Evolutionary conservation across 1,140 invertebrate species (phyloP).

Genomic region (Lethocerus indicus): DNA sequence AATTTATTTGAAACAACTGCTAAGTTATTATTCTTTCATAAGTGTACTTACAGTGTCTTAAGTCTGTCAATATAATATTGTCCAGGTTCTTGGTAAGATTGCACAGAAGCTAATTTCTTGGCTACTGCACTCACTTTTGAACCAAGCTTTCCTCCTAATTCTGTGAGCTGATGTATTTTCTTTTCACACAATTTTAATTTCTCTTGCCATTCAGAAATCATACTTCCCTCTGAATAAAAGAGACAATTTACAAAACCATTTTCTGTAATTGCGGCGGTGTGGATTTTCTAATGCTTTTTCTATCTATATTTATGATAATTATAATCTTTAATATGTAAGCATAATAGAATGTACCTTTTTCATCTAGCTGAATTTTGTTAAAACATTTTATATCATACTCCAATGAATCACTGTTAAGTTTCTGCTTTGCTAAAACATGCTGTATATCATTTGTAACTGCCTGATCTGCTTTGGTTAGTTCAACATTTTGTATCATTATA

Average conservation of each 20-base stretch:
- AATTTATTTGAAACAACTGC: not conserved
- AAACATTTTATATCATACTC: conserved; percentile 3
- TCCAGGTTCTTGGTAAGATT: not conserved
- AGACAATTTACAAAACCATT: not conserved
- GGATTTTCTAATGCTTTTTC: not conserved
- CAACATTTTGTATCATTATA: conserved; percentile 4
- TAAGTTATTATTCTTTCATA: not conserved
- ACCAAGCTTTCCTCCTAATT: not conserved
- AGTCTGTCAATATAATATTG: not conserved
- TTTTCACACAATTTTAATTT: not conserved
- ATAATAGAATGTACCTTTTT: not conserved
- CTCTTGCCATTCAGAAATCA: not conserved
- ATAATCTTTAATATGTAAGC: not conserved
- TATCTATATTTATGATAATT: not conserved
- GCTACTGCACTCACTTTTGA: not conserved
- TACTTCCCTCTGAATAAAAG: not conserved
- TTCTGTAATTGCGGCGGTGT: not conserved
- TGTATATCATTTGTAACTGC: conserved; percentile 2
- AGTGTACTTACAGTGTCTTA: not conserved
- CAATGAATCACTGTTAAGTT: not conserved
- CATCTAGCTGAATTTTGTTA: not conserved
- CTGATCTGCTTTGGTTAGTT: conserved; percentile 1
- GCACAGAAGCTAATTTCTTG: not conserved
- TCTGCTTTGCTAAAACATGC: not conserved
- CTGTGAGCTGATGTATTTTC: not conserved